Evolutionary conservation across 2,113 vertebrate genomes (phyloP).

Genomic region (Nematolebias whitei): DNA sequence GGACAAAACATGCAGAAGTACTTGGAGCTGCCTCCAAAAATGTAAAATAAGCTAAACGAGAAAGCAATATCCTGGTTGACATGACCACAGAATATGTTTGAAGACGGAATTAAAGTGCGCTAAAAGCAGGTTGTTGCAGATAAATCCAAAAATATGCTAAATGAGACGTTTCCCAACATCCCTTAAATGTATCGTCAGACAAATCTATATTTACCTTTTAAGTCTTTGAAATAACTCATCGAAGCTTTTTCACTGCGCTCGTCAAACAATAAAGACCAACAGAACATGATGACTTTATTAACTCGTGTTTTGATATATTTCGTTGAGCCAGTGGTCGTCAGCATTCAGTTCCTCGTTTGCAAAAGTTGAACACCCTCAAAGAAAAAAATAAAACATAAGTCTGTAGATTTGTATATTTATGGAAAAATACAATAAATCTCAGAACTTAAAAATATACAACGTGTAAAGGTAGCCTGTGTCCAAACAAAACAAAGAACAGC

Average conservation of each 20-base stretch:
- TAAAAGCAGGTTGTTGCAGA: too few species aligned
- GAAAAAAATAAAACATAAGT: slow-evolving; percentile 59
- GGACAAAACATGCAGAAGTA: too few species aligned
- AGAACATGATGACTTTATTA: neutral
- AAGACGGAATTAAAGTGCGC: too few species aligned
- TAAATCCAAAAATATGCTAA: too few species aligned
- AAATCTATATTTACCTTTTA: too few species aligned
- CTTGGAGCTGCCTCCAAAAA: too few species aligned
- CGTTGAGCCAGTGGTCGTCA: slow-evolving; percentile 73
- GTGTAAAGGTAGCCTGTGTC: slow-evolving; percentile 26
- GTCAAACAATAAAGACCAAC: neutral
- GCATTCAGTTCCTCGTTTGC: slow-evolving; percentile 54
- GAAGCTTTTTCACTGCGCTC: neutral
- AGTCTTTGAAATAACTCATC: neutral
- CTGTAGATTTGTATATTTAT: slow-evolving; percentile 44
- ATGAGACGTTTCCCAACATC: too few species aligned
- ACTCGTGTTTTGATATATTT: slow-evolving; percentile 56
- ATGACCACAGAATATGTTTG: too few species aligned
- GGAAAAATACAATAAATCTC: slow-evolving; percentile 60
- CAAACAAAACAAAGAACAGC: slow-evolving; percentile 31
- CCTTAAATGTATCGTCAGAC: too few species aligned
- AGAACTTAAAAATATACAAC: slow-evolving; percentile 40
- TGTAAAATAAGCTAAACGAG: too few species aligned
- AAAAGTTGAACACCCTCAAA: slow-evolving; percentile 55
- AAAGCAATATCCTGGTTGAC: too few species aligned